These are phyloP conservation scores for Hormiphora californensis DNA, from an alignment of 37 sponge, comb jelly and placozoan species.

Conservation along the genomic window DNA sequence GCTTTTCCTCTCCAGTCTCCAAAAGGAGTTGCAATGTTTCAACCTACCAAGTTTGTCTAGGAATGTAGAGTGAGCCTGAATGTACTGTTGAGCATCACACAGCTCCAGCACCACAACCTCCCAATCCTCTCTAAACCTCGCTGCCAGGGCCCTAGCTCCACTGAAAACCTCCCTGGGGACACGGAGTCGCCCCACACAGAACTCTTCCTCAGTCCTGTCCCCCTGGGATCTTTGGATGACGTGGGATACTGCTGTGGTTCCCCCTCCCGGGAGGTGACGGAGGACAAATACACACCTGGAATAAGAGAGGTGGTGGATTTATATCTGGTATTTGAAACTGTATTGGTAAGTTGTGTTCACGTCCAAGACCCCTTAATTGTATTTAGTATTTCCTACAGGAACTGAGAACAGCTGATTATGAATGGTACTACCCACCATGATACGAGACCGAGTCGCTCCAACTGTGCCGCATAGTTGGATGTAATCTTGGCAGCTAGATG, in stretches of 20 bases:
- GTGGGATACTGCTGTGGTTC: background rate
- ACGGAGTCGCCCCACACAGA: background rate
- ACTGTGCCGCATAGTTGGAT: slow-evolving; percentile 29
- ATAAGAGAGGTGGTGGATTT: too few relatives aligned
- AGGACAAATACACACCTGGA: background rate
- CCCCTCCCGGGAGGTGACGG: slow-evolving; percentile 17
- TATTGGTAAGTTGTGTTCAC: too few relatives aligned
- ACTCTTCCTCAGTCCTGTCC: slow-evolving; percentile 3
- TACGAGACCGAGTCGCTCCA: slow-evolving; percentile 21
- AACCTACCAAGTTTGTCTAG: too few relatives aligned
- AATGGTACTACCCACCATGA: too few relatives aligned
- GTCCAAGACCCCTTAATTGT: too few relatives aligned
- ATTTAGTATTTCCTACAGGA: too few relatives aligned
- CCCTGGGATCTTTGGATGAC: background rate
- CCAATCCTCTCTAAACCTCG: background rate
- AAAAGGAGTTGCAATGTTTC: too few relatives aligned
- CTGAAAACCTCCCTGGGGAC: background rate
- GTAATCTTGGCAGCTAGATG: background rate
- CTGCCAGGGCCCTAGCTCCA: slow-evolving; percentile 31
- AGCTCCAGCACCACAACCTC: slow-evolving; percentile 11
- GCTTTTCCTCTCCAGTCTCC: too few relatives aligned
- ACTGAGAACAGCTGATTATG: too few relatives aligned
- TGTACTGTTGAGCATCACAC: too few relatives aligned
- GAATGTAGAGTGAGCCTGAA: too few relatives aligned
- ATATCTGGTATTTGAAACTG: too few relatives aligned